Evolutionary conservation across 2,113 vertebrate species (phyloP).

Genomic region (Coracopsis vasa): DNA sequence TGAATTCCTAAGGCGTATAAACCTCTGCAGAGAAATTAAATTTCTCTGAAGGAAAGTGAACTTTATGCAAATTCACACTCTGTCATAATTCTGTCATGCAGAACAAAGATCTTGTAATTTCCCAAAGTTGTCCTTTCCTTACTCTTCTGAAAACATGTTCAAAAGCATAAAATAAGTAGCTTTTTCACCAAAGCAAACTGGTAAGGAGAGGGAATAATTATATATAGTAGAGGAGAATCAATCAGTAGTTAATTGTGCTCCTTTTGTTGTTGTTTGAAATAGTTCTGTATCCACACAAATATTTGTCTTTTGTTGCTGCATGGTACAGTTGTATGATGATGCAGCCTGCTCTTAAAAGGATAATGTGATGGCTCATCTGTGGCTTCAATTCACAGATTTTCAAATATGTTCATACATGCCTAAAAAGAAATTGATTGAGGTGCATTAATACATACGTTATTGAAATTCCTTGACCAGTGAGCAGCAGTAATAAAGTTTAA

Average conservation of each 20-base stretch:
- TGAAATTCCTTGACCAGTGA: slow-evolving; percentile 50
- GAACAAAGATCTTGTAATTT: slow-evolving; percentile 49
- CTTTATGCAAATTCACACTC: slow-evolving; percentile 20
- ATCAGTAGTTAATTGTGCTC: not conserved
- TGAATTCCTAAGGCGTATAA: slow-evolving; percentile 43
- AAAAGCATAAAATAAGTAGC: slow-evolving; percentile 17
- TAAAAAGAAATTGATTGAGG: not conserved
- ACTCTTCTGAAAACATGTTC: not conserved
- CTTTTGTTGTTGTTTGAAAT: not conserved
- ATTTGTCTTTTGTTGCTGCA: not conserved
- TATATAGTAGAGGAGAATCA: not conserved
- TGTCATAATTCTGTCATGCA: slow-evolving; percentile 28
- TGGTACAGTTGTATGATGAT: not conserved
- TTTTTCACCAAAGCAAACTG: not conserved
- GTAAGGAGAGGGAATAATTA: not conserved
- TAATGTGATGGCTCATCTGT: not conserved
- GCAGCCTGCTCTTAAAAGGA: not conserved
- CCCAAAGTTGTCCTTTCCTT: slow-evolving; percentile 6
- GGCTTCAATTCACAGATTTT: not conserved
- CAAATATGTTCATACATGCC: not conserved
- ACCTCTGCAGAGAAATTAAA: slow-evolving; percentile 41
- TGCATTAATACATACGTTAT: not conserved
- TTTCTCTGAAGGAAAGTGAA: slow-evolving; percentile 36
- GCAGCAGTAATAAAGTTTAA: slow-evolving; percentile 50
- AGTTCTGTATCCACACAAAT: not conserved